Evolutionary conservation across 2,888 invertebrate species (phyloP), one percentile per base, ranked within the genome.

Genomic region (Zygaena filipendulae): DNA sequence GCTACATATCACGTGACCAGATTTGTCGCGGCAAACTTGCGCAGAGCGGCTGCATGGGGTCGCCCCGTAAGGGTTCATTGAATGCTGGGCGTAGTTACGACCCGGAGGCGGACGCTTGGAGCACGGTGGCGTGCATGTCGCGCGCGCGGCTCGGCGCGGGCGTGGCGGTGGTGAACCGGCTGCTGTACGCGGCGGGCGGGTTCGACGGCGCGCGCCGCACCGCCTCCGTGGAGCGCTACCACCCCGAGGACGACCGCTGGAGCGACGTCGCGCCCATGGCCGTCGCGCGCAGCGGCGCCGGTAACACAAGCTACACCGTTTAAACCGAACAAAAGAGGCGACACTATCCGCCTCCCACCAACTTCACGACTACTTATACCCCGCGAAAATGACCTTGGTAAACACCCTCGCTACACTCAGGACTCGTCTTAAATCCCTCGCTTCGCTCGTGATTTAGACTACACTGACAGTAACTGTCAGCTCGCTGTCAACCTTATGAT

Each of bases 241-340:
- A 95, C 63, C 95, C 96, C 0, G 96, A 96, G 71, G 91, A 91
- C 59, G 88, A 95, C 59, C 86, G 87, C 47, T 96, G 96, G 96
- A 87, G 85, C 1, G 84, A 87, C 55, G 84, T 94, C 35, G 84
- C 90, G 9, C 75, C 92, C 1, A 92, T 95, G 91, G 81, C 84
- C 33, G 83, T 85, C 13, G 85, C 87, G 4, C 79, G 95, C 33
- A 93, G 93, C 57, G 95, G 95, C 13, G 91, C 94, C 35, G 95
- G 91, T 89, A 54, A n/a, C n/a, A n/a, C n/a, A n/a, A n/a, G n/a
- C n/a, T n/a, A n/a, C n/a, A n/a, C n/a, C n/a, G n/a, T 43, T 40
- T 44, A 18, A 20, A 25, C 3, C n/a, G 7, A 14, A 3, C n/a
- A 5, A 11, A 13, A 3, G 11, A 11, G n/a, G 22, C 7, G 8